These are phyloP conservation scores for Lacanobia oleracea DNA, from an alignment of 2,888 invertebrate species.

Conservation along the genomic window DNA sequence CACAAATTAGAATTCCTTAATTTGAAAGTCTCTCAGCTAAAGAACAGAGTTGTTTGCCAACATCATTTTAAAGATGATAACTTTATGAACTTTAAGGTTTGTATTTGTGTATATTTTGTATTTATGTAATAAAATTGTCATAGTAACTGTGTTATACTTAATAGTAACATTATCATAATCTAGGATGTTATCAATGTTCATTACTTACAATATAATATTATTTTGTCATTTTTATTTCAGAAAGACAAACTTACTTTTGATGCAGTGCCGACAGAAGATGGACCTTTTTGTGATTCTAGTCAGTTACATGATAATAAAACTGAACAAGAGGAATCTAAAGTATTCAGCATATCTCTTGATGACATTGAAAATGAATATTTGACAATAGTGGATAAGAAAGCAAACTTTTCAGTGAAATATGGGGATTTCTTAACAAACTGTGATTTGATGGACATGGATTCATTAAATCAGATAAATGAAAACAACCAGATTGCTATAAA, in stretches of 20 bases:
- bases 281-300: constrained; percentile 78
- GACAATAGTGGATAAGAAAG: constrained; percentile 77
- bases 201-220: neutral
- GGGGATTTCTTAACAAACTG: constrained; percentile 83
- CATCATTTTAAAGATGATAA: constrained; percentile 89
- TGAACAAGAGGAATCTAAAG: constrained; percentile 63
- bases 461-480: constrained; percentile 53
- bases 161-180: neutral
- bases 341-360: constrained; percentile 76
- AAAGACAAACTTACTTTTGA: constrained; percentile 89
- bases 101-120: constrained; percentile 39
- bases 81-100: constrained; percentile 89
- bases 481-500: constrained; percentile 41
- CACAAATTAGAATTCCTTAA: constrained; percentile 88
- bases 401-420: constrained; percentile 82
- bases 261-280: constrained; percentile 90
- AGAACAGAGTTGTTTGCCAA: constrained; percentile 91
- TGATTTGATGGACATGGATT: constrained; percentile 71
- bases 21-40: constrained; percentile 90
- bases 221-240: constrained; percentile 73
- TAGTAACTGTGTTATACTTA: neutral
- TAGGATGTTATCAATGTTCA: neutral
- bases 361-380: constrained; percentile 83
- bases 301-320: constrained; percentile 56
- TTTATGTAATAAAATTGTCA: neutral